Percentiles rank a stretch among this genome's conserved stretches.
Evolutionary conservation across 1,140 invertebrate genomes (phyloP).

Genomic region (Physella acuta): DNA sequence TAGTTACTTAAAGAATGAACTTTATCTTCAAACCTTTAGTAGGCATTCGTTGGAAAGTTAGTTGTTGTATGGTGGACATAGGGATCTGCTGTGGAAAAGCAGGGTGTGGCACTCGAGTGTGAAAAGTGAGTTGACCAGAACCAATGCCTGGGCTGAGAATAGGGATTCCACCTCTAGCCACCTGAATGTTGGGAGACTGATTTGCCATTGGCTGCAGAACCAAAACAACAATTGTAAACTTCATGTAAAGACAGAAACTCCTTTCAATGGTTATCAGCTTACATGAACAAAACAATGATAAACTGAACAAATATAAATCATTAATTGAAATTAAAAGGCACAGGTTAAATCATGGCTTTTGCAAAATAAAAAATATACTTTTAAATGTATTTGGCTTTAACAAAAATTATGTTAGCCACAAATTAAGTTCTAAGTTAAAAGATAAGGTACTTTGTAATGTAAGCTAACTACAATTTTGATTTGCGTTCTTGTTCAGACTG

Average conservation of each 20-base stretch:
- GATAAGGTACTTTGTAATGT: no score
- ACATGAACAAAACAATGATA: not conserved
- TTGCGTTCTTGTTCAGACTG: no score
- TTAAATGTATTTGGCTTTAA: no score
- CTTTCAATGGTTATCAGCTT: not conserved
- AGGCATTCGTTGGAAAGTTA: constrained; percentile 19
- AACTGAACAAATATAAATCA: not conserved
- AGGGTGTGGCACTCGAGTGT: constrained; percentile 1
- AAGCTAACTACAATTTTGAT: no score
- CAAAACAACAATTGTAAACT: no score
- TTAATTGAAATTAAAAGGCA: not conserved
- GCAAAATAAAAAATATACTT: no score
- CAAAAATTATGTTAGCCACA: no score
- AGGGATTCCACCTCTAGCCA: constrained; percentile 7
- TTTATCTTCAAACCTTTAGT: constrained; percentile 13
- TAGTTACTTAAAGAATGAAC: no score
- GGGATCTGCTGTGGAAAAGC: constrained; percentile 17
- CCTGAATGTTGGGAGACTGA: constrained; percentile 10
- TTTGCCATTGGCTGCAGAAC: not conserved
- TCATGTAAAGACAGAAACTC: not conserved
- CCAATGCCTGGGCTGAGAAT: constrained; percentile 11
- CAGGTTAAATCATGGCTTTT: no score
- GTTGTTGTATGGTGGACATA: constrained; percentile 1
- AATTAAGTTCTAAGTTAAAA: no score
- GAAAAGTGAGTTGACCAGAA: not conserved